These are phyloP conservation scores for Prionace glauca DNA, from an alignment of 2,797 vertebrate genomes.

Conservation along the genomic window DNA sequence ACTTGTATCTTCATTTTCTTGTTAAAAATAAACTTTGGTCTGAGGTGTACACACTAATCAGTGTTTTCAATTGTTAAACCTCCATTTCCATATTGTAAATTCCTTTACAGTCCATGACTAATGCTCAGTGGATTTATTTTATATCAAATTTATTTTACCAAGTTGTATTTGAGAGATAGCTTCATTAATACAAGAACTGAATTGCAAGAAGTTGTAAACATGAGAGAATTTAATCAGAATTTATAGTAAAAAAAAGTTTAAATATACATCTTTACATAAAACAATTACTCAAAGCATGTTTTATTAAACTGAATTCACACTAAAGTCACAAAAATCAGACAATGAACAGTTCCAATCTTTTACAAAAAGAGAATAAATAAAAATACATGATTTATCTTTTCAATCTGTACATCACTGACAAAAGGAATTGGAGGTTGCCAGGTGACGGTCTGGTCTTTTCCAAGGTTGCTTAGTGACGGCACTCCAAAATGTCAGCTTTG, in stretches of 20 bases:
- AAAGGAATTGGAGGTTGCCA: neutral
- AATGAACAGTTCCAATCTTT: constrained; percentile 32
- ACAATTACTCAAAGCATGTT: neutral
- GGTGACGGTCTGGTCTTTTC: neutral
- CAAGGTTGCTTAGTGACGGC: constrained; percentile 12
- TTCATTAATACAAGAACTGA: neutral
- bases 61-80: neutral
- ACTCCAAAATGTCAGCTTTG: neutral
- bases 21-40: neutral
- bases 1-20: neutral
- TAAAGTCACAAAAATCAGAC: constrained; percentile 20
- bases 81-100: neutral
- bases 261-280: constrained; percentile 4
- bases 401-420: constrained; percentile 26
- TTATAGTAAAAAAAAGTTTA: neutral
- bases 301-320: neutral
- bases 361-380: constrained; percentile 34
- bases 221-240: neutral
- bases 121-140: neutral
- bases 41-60: too few species aligned
- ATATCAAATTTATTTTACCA: neutral
- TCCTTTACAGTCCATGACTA: too few species aligned
- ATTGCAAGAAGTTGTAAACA: neutral
- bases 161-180: neutral
- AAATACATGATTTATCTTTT: constrained; percentile 1